Base-by-base conservation (phyloP, 2,113 vertebrate genomes). In the Capra hircus region DNA sequence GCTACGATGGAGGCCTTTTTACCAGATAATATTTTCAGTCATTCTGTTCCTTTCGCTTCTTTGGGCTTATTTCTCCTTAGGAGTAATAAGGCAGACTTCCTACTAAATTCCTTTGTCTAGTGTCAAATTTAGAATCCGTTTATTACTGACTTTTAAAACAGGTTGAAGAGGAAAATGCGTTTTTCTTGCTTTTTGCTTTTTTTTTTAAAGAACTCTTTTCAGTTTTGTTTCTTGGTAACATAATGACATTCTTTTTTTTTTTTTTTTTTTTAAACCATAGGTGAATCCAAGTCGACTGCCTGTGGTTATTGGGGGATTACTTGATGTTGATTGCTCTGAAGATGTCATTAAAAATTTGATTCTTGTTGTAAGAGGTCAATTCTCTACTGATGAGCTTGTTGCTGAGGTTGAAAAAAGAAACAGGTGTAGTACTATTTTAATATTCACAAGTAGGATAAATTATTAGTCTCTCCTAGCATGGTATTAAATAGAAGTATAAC, bases 381-480 rank as follows among this genome's bases (percentile, higher is more conserved):
- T 99, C 98, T 99, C 99, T 4, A 99, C 99, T 40, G 99, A 99
- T 98, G 99, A 99, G 48, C 99, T 99, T 98, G 99, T 99, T 67
- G 99, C 99, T 95, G 99, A 99, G 97, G 99, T 99, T 95, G 99
- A 99, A 97, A 99, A 99, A 98, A 99, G 99, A 96, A 99, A 99
- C 99, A 99, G 99, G 99, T 99, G 97, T 62, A 81, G 90, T 95
- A 92, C 16, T 30, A 4, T 71, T 92, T 93, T 94, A 55, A 84
- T 5, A 30, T 95, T 93, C 12, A 7, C 84, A 59, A 50, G 33
- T 71, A n/a, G 25, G 7, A 94, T 77, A 90, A 88, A 53, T 93
- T 40, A 82, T 5, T 92, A 80, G 15, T 52, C 30, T 78, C 40
- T 82, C 2, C 60, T n/a, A 90, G 27, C 28, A 13, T 89, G 40